These are phyloP conservation scores for Tachycineta bicolor DNA, from an alignment of 2,113 vertebrate genomes.

Conservation along the genomic window DNA sequence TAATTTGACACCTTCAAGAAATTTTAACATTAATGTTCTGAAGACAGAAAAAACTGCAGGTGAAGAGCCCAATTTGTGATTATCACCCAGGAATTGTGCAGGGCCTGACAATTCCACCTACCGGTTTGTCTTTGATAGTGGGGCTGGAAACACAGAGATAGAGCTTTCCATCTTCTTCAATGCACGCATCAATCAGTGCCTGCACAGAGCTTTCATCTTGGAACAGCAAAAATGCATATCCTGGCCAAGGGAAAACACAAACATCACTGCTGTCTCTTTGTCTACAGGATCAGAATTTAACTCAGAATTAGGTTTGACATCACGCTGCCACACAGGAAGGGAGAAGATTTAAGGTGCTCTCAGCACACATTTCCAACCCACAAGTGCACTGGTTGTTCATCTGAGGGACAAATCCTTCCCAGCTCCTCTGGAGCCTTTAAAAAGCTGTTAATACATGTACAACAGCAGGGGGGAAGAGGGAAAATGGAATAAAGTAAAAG, in stretches of 20 bases:
- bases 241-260: constrained; percentile 64
- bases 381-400: neutral
- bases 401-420: neutral
- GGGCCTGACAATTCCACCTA: constrained; percentile 72
- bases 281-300: neutral
- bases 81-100: neutral
- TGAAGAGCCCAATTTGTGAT: neutral
- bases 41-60: neutral
- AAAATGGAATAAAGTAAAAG: neutral
- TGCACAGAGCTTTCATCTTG: constrained; percentile 99
- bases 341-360: neutral
- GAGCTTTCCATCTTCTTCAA: constrained; percentile 97
- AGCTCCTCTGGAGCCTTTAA: neutral
- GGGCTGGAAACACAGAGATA: constrained; percentile 98
- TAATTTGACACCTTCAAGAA: neutral
- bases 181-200: constrained; percentile 97
- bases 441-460: neutral
- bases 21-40: neutral
- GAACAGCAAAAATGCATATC: constrained; percentile 97
- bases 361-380: neutral
- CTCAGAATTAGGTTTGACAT: neutral
- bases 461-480: neutral
- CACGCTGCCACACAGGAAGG: neutral
- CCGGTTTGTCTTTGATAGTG: constrained; percentile 99
- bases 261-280: neutral